These are phyloP conservation scores for Percopsis transmontana DNA, from an alignment of 2,113 vertebrate species.

Conservation along the genomic window DNA sequence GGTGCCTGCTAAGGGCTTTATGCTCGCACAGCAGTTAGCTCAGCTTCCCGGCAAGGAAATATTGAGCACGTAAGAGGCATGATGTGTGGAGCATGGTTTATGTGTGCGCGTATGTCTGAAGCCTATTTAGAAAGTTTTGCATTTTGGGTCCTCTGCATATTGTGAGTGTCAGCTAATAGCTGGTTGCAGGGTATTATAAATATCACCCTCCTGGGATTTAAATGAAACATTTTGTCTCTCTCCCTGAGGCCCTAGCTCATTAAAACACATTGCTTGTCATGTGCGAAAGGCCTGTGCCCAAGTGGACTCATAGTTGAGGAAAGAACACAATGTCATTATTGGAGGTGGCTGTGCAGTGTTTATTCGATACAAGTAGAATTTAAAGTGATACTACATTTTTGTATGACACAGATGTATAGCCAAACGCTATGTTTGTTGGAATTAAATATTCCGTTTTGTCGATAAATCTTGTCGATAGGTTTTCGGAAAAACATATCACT, in stretches of 20 bases:
- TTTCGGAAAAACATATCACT: too few species aligned
- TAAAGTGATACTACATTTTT: too few species aligned
- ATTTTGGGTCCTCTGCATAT: slow-evolving; percentile 39
- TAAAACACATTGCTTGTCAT: slow-evolving; percentile 61
- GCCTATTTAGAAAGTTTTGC: slow-evolving; percentile 26
- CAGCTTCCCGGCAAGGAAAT: slow-evolving; percentile 41
- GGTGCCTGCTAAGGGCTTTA: slow-evolving; percentile 57
- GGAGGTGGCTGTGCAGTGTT: too few species aligned
- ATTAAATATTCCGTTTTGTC: too few species aligned
- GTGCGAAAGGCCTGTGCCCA: neutral
- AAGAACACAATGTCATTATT: too few species aligned
- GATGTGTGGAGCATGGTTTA: slow-evolving; percentile 12
- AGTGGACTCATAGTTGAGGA: too few species aligned
- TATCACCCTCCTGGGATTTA: slow-evolving; percentile 41
- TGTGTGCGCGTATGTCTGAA: slow-evolving; percentile 24
- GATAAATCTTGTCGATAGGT: too few species aligned
- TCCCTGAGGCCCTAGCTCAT: slow-evolving; percentile 49
- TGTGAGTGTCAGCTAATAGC: slow-evolving; percentile 33
- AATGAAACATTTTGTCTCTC: slow-evolving; percentile 32
- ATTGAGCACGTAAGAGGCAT: slow-evolving; percentile 21
- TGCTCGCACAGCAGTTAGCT: slow-evolving; percentile 36
- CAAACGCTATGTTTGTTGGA: too few species aligned
- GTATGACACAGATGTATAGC: too few species aligned
- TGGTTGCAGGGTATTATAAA: slow-evolving; percentile 32
- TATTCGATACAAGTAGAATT: too few species aligned